These are phyloP conservation scores for Nothoprocta pentlandii DNA, from an alignment of 2,113 vertebrate species.

Conservation along the genomic window DNA sequence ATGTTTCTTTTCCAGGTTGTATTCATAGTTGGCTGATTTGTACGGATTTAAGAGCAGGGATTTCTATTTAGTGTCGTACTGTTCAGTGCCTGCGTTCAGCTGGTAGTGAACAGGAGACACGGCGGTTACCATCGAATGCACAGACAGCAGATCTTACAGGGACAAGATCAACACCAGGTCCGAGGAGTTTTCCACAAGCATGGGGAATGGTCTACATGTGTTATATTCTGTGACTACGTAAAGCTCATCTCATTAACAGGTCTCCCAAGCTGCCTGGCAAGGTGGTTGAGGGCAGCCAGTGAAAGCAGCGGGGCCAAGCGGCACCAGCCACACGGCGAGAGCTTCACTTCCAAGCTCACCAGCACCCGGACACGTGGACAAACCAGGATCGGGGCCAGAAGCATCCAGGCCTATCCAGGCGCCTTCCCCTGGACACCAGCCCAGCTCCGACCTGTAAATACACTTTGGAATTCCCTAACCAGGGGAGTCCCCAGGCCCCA, in stretches of 20 bases:
- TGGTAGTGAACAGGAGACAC: neutral
- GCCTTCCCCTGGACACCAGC: neutral
- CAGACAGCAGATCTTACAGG: too few species aligned
- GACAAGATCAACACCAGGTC: neutral
- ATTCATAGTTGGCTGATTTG: slow-evolving; percentile 28
- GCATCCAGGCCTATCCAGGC: neutral
- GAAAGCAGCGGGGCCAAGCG: neutral
- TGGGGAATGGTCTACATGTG: neutral
- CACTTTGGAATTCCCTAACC: neutral
- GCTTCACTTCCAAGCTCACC: neutral
- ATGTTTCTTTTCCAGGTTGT: neutral
- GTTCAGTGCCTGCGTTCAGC: neutral
- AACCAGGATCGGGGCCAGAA: neutral
- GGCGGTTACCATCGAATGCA: neutral
- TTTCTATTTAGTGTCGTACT: neutral
- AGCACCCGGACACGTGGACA: neutral
- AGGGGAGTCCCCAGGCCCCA: neutral
- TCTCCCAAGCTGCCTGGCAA: neutral
- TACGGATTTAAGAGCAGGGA: slow-evolving; percentile 30
- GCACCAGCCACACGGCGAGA: neutral
- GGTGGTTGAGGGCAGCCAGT: neutral
- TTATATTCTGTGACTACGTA: neutral
- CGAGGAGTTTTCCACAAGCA: neutral
- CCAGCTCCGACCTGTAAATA: neutral
- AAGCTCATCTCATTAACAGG: neutral